Base-by-base conservation (phyloP, 2,797 vertebrate species). In the Megaceryle alcyon region DNA sequence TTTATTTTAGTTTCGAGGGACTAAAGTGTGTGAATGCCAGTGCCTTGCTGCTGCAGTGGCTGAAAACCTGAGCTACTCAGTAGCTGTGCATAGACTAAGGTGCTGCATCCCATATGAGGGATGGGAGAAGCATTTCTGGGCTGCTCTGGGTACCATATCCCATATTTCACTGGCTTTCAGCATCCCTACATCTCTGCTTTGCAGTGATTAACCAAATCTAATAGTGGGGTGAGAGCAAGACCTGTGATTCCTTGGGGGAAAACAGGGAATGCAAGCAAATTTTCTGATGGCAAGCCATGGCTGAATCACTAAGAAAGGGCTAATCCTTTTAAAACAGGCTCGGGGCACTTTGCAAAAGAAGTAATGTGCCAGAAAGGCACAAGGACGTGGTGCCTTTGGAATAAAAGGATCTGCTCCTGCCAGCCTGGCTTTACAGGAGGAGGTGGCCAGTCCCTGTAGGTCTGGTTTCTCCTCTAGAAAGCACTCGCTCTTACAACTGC, bases 1-100 rank as follows among this genome's bases (percentile, higher is more conserved):
- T 96, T 92, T 87, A 53, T 97, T 95, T 82, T 20, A 25, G 33
- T 90, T 89, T 93, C 12, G 54, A 71, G 72, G 64, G 70, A 66
- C 29, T 80, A 14, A 53, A 71, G 75, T 5, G 37, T 64, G 71
- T 61, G 78, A 89, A 59, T 0, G 0, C 3, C 2, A 0, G 7
- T 23, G 59, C 43, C 77, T 90, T 6, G 0, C 35, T 60, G 76
- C 89, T 39, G 63, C 81, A 49, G 43, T 3, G 35, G 16, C 66
- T 82, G 59, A 8, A 82, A 88, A 61, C n/a, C 43, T 37, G 56
- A 90, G 33, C 15, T 25, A 13, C 9, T 69, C 6, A 1, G 25
- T 15, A 26, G 35, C 48, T 44, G 5, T 11, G 33, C 14, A 2
- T 21, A 6, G 26, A 39, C 51, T 69, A 41, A 82, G 53, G 75